Evolutionary conservation across 2,888 invertebrate species (phyloP), one percentile per base, ranked within the genome.

Genomic region (Teleogryllus oceanicus): DNA sequence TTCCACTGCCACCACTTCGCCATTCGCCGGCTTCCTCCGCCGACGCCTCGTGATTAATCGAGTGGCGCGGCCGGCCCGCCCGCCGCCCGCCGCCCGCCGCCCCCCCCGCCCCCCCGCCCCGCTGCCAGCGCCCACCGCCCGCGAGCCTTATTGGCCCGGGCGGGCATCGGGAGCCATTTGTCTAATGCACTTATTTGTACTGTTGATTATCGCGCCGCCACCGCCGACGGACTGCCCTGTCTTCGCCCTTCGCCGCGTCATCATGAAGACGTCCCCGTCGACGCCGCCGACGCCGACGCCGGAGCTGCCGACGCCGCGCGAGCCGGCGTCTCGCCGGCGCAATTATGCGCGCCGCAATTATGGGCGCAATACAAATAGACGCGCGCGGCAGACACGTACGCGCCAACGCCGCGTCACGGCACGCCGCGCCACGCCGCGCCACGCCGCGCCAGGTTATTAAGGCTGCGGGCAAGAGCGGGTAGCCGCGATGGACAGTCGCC

Each of bases 121-220:
- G 13, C 4, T 11, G 37, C 37, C 37, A 0, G 37, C 37, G 37
- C 37, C 37, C 37, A 5, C 37, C 11, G 11, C 11, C 37, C 37
- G 37, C 37, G 62, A 62, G 62, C 62, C 62, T 62, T 62, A 62
- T 62, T 62, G 62, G 62, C n/a, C 16, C n/a, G 62, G n/a, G 62
- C 62, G n/a, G 62, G n/a, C 62, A 8, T 37, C 62, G 62, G 62
- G 12, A 16, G 62, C 62, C 62, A 62, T 62, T 62, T 62, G 62
- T 62, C 62, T 62, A 62, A 62, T 18, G 62, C n/a, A 62, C 62
- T 62, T 62, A 62, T 62, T 62, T 62, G 62, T 62, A 62, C 62
- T 62, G 62, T 62, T 62, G 62, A 13, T 62, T 62, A 62, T 62
- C 62, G n/a, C 62, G 16, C n/a, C 3, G 62, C n/a, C 16, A n/a